phyloP scores from a whole-genome alignment of 2,113 vertebrate genomes.

The Passer montanus region DNA sequence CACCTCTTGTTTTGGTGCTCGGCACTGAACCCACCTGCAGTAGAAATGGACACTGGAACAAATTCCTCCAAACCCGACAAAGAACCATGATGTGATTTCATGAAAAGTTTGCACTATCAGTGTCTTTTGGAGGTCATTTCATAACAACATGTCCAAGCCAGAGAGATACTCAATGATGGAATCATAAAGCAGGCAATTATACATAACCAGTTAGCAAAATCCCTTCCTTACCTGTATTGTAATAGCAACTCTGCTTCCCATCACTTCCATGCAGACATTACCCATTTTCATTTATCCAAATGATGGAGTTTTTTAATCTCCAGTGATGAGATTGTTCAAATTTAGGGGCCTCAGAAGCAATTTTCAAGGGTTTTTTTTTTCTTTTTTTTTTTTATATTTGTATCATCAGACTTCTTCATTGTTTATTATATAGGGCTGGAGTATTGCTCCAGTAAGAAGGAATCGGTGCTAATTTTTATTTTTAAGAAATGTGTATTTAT shows the following conservation, averaged over 20 bases:
- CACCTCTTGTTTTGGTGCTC: background rate
- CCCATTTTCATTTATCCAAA: background rate
- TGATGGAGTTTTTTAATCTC: background rate
- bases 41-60: background rate
- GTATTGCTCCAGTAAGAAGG: background rate
- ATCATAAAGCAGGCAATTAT: background rate
- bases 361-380: background rate
- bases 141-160: background rate
- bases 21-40: background rate
- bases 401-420: background rate
- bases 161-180: background rate
- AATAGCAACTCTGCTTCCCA: background rate
- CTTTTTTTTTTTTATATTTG: background rate
- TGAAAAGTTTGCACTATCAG: background rate
- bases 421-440: background rate
- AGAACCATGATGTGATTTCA: background rate
- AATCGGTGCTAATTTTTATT: background rate
- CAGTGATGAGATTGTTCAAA: background rate
- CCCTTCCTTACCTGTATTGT: background rate
- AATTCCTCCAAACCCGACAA: background rate
- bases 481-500: background rate
- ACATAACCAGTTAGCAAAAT: background rate
- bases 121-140: background rate
- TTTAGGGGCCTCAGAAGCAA: background rate
- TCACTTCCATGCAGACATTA: background rate